Percentiles rank a stretch among this genome's conserved stretches.
phyloP scores from a whole-genome alignment of 2,113 vertebrate species.

The Lanius ludovicianus region DNA sequence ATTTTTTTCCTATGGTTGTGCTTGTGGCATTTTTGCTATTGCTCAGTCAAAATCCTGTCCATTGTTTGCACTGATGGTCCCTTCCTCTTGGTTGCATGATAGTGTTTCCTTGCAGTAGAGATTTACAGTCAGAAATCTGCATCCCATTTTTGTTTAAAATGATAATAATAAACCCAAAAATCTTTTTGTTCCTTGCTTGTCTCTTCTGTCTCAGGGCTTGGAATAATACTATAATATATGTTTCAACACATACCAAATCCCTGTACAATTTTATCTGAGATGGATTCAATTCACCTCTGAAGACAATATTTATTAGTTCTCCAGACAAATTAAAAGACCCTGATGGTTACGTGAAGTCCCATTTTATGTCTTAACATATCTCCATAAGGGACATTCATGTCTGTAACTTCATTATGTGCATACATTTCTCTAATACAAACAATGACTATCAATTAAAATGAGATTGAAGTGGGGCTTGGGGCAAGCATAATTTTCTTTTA shows the following conservation, averaged over 20 bases:
- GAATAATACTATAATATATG: background rate
- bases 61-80: background rate
- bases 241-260: background rate
- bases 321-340: conserved; percentile 23
- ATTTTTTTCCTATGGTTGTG: background rate
- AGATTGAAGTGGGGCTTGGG: conserved; percentile 18
- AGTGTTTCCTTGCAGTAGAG: background rate
- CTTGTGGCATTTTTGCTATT: background rate
- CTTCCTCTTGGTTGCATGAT: background rate
- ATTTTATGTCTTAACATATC: background rate
- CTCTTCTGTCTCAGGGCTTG: background rate
- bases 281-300: background rate
- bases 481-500: conserved; percentile 37
- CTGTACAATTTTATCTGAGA: background rate
- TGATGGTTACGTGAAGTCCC: background rate
- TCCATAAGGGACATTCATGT: conserved; percentile 6
- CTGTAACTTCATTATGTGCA: conserved; percentile 20
- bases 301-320: conserved; percentile 29
- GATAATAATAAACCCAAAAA: background rate
- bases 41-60: background rate
- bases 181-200: background rate
- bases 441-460: conserved; percentile 40
- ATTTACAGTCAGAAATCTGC: background rate
- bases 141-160: background rate
- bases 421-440: conserved; percentile 29